phyloP scores from a whole-genome alignment of 2,797 vertebrate species.

The Anolis apletophallus region DNA sequence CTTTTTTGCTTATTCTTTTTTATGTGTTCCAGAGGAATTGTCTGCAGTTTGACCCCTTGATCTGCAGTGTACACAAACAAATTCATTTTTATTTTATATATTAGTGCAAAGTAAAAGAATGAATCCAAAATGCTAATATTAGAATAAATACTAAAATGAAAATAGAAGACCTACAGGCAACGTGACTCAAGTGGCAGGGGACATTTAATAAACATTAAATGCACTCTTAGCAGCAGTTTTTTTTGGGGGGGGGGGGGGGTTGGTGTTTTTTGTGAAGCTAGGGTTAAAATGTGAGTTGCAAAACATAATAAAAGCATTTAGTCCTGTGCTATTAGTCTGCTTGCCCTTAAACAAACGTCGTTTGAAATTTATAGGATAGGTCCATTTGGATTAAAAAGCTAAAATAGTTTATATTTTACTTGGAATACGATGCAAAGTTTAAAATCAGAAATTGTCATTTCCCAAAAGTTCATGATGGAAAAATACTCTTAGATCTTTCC shows the following conservation, averaged over 20 bases:
- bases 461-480: conserved; percentile 70
- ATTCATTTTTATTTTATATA: conserved; percentile 28
- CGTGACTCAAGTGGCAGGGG: conserved; percentile 38
- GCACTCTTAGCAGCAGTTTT: background rate
- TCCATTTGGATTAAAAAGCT: conserved; percentile 60
- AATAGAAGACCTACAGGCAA: conserved; percentile 25
- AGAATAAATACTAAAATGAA: conserved; percentile 26
- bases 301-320: background rate
- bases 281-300: background rate
- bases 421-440: conserved; percentile 64
- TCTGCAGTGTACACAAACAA: background rate
- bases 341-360: conserved; percentile 36
- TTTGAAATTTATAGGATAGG: conserved; percentile 40
- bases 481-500: conserved; percentile 67
- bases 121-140: conserved; percentile 4
- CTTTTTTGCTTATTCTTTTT: background rate
- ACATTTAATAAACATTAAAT: conserved; percentile 32
- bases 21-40: background rate
- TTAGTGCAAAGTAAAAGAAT: background rate
- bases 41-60: background rate
- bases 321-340: background rate
- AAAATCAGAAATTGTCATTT: conserved; percentile 64
- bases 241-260: too few relatives aligned
- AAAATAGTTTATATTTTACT: conserved; percentile 61
- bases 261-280: conserved; percentile 6